These are phyloP conservation scores for Tetramorium simillimum DNA, from an alignment of 1,140 invertebrate genomes.

Conservation along the genomic window DNA sequence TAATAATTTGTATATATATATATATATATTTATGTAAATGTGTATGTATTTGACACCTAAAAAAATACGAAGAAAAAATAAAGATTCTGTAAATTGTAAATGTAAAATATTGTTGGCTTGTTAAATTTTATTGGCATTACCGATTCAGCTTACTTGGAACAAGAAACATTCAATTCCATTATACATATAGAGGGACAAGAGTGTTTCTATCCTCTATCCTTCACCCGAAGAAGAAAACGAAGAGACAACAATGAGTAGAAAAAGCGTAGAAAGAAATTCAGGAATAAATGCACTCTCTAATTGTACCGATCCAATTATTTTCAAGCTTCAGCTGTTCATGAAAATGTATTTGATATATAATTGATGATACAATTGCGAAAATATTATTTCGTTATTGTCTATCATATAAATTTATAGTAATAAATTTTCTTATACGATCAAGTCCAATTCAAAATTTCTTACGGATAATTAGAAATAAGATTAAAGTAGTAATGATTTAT, in stretches of 20 bases:
- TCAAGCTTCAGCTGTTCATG: slow-evolving; percentile 48
- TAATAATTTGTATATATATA: not conserved
- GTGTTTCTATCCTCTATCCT: slow-evolving; percentile 26
- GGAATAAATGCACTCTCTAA: slow-evolving; percentile 66
- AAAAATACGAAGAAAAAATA: slow-evolving; percentile 55
- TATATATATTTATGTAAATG: not conserved
- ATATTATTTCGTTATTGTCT: not conserved
- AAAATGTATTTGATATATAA: not conserved
- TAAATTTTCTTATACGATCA: not conserved
- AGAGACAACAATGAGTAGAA: slow-evolving; percentile 50
- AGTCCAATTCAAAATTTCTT: not conserved
- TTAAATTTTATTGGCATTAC: slow-evolving; percentile 81
- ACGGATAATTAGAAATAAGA: not conserved
- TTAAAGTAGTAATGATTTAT: not conserved
- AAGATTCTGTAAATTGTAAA: slow-evolving; percentile 77
- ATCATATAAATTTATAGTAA: not conserved
- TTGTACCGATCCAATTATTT: slow-evolving; percentile 79
- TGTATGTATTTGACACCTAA: slow-evolving; percentile 6
- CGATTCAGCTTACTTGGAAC: slow-evolving; percentile 75
- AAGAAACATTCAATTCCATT: slow-evolving; percentile 77
- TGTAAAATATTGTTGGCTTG: slow-evolving; percentile 71
- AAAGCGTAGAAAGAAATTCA: slow-evolving; percentile 48
- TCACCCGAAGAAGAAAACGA: slow-evolving; percentile 33
- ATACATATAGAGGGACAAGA: slow-evolving; percentile 50
- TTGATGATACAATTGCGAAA: not conserved